A percentile compares a stretch with the other conserved stretches of the same genome.
These are phyloP conservation scores for Dinothrombium tinctorium DNA, from an alignment of 1,140 invertebrate genomes.

Conservation along the genomic window DNA sequence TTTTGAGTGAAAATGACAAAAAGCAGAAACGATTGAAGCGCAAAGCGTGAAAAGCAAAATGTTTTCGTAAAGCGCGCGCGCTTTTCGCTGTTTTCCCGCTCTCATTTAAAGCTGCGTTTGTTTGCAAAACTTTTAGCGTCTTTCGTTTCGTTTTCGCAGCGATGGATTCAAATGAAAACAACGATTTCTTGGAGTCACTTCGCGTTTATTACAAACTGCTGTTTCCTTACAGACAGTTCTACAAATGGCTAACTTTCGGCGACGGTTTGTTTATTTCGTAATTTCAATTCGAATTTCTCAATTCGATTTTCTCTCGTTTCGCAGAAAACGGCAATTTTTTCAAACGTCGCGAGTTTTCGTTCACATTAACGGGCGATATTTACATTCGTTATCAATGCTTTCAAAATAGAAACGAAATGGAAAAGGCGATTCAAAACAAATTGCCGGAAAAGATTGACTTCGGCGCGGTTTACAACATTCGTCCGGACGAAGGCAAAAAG, in stretches of 20 bases:
- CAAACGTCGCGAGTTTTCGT: slow-evolving; percentile 72
- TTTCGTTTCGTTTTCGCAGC: too few species aligned
- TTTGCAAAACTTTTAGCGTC: too few species aligned
- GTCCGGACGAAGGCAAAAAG: slow-evolving; percentile 5
- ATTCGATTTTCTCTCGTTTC: not conserved
- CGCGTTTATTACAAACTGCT: slow-evolving; percentile 70
- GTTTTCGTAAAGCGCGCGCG: too few species aligned
- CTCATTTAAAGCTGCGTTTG: too few species aligned
- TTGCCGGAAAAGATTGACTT: slow-evolving; percentile 86
- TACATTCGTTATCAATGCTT: slow-evolving; percentile 83
- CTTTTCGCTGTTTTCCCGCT: too few species aligned
- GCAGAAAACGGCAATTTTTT: slow-evolving; percentile 42
- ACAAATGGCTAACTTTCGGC: slow-evolving; percentile 67
- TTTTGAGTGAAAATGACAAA: too few species aligned
- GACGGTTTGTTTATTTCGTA: slow-evolving; percentile 29
- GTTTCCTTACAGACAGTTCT: slow-evolving; percentile 63
- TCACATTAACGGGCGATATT: slow-evolving; percentile 76
- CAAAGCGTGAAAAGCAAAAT: too few species aligned
- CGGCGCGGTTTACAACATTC: slow-evolving; percentile 57
- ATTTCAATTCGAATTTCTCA: not conserved
- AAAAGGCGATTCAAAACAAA: slow-evolving; percentile 47
- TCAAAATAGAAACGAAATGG: slow-evolving; percentile 47
- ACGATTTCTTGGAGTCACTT: too few species aligned
- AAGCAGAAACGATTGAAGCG: too few species aligned
- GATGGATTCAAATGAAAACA: too few species aligned